Evolutionary conservation across 2,888 invertebrate genomes (phyloP), one percentile per base, ranked within the genome.

Genomic region (Epirrhoe alternata): DNA sequence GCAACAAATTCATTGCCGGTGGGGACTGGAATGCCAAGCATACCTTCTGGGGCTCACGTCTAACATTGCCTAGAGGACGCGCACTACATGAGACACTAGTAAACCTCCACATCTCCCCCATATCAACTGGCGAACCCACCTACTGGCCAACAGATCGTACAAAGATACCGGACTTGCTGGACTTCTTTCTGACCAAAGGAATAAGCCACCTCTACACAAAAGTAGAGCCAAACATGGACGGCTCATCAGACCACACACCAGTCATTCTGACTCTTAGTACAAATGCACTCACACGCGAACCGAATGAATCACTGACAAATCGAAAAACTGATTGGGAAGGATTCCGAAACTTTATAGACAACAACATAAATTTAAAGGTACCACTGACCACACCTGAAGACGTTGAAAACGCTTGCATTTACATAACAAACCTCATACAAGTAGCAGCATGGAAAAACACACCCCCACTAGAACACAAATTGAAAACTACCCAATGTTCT

Each of bases 1-100:
- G 47, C 0, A 1, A 17, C n/a, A 17, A 14, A n/a, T 56, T 56
- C 14, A 14, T 31, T 0, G 24, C 45, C 6, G 57, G 49, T 5
- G 57, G 49, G 5, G 49, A 57, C 33, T 57, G 49, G 49, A 57
- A 47, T 16, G 54, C 54, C 10, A 54, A 54, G 8, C 35, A 54
- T n/a, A 16, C 17, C 6, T 31, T 31, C 38, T 54, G 57, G 49
- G 49, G 57, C 8, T 57, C 57, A 0, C 8, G 57, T 5, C 10
- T 57, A 5, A 49, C 33, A 0, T 4, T 12, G 4, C 14, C 57
- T 0, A 31, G 57, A 31, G 49, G 49, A 6, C 45, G 49, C 16
- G 7, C 16, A 10, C 30, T 45, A 4, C 47, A 57, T 16, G 14
- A 33, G 4, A 4, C 47, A 0, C 1, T 33, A 1, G 49, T 16